phyloP scores from a whole-genome alignment of 2,888 invertebrate genomes.

The Bhutanitis thaidina region DNA sequence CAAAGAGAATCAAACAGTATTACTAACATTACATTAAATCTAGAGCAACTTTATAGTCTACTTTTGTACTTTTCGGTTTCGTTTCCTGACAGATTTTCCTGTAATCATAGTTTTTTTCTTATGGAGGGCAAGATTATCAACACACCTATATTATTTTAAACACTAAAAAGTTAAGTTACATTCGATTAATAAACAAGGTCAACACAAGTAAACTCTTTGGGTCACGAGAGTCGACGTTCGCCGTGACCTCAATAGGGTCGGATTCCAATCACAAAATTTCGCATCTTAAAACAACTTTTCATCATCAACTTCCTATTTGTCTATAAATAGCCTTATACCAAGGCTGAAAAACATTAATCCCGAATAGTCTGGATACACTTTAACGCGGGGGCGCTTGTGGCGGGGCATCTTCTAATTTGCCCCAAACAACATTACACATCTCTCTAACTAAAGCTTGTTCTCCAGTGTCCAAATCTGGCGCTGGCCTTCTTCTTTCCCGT shows the following conservation, averaged over 20 bases:
- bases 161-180: slow-evolving; percentile 37
- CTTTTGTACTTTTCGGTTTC: slow-evolving; percentile 61
- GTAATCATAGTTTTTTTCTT: slow-evolving; percentile 19
- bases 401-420: slow-evolving; percentile 92
- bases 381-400: slow-evolving; percentile 74
- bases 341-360: slow-evolving; percentile 25
- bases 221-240: slow-evolving; percentile 58
- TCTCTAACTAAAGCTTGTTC: slow-evolving; percentile 96
- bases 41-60: slow-evolving; percentile 30
- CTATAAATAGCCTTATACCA: slow-evolving; percentile 7
- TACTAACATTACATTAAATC: slow-evolving; percentile 17
- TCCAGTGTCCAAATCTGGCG: slow-evolving; percentile 88
- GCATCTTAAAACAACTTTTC: slow-evolving; percentile 46
- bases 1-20: not conserved
- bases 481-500: slow-evolving; percentile 81
- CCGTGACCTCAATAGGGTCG: slow-evolving; percentile 65
- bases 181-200: slow-evolving; percentile 60
- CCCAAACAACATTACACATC: slow-evolving; percentile 98
- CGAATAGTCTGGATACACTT: slow-evolving; percentile 1
- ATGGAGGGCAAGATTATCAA: slow-evolving; percentile 24
- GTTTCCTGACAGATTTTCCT: slow-evolving; percentile 16
- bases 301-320: slow-evolving; percentile 29
- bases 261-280: slow-evolving; percentile 57
- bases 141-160: slow-evolving; percentile 5
- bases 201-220: slow-evolving; percentile 54